A percentile compares a stretch with the other conserved stretches of the same genome.
phyloP scores from a whole-genome alignment of 2,113 vertebrate species.

The Coptodon bakossiorum region DNA sequence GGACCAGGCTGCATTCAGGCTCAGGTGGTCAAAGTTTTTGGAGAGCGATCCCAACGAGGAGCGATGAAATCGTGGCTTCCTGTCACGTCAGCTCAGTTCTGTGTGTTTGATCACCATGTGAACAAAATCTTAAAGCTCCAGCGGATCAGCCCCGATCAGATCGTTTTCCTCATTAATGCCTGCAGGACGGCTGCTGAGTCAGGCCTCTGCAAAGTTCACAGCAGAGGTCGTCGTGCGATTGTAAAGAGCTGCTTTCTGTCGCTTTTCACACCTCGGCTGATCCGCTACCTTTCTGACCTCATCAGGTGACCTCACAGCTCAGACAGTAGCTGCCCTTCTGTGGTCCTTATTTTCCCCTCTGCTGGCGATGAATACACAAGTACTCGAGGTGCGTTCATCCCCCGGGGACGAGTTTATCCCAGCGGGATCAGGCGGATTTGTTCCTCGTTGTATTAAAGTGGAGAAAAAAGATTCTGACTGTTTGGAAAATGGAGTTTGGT shows the following conservation, averaged over 20 bases:
- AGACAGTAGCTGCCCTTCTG: neutral
- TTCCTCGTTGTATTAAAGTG: neutral
- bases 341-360: neutral
- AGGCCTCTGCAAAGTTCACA: neutral
- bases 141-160: accelerated
- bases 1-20: accelerated
- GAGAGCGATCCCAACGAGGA: neutral
- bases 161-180: neutral
- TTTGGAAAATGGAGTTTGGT: neutral
- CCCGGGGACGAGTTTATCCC: neutral
- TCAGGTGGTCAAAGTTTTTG: neutral
- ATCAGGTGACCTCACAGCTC: neutral
- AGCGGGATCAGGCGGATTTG: neutral
- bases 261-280: neutral
- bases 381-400: neutral
- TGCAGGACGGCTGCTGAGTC: neutral
- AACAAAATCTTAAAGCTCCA: neutral
- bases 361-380: neutral
- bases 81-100: neutral
- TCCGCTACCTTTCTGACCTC: neutral
- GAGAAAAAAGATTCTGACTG: neutral
- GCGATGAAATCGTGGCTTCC: neutral
- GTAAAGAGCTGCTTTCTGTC: neutral
- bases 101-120: neutral
- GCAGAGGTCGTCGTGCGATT: neutral